Percentiles rank a stretch among this genome's conserved stretches.
Evolutionary conservation across 2,113 vertebrate genomes (phyloP).

Genomic region (Furnarius figulus): DNA sequence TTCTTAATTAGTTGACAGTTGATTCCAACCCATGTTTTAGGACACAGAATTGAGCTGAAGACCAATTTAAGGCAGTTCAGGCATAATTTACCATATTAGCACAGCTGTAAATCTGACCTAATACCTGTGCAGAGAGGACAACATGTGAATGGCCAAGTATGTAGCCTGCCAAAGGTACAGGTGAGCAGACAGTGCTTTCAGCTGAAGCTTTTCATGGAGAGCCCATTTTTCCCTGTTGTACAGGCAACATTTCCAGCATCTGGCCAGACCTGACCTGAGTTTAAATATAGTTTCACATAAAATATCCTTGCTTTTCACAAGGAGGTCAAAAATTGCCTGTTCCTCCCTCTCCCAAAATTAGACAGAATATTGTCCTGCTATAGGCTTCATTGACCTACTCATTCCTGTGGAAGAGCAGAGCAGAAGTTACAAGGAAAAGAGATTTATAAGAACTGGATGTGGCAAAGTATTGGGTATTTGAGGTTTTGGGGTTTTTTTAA

Average conservation of each 20-base stretch:
- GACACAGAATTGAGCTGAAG: background rate
- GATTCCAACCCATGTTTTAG: background rate
- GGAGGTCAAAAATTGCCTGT: background rate
- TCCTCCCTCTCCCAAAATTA: background rate
- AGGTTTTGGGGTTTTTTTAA: background rate
- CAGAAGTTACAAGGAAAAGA: background rate
- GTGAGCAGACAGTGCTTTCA: background rate
- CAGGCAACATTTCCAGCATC: background rate
- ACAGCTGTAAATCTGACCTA: background rate
- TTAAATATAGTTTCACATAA: background rate
- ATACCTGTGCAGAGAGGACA: background rate
- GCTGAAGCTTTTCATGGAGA: background rate
- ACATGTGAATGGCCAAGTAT: background rate
- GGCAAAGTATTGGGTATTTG: background rate
- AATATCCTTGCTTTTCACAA: background rate
- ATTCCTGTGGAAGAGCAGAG: background rate
- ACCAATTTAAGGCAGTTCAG: background rate
- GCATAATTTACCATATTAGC: background rate
- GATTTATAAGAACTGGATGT: fast-evolving
- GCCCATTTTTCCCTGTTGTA: background rate
- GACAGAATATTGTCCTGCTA: background rate
- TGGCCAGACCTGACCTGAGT: background rate
- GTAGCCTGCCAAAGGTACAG: background rate
- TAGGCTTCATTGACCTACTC: background rate
- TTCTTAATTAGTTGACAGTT: background rate